Conservation (phyloP, 1,140 invertebrate species). For the Cyclargus thomasi region DNA sequence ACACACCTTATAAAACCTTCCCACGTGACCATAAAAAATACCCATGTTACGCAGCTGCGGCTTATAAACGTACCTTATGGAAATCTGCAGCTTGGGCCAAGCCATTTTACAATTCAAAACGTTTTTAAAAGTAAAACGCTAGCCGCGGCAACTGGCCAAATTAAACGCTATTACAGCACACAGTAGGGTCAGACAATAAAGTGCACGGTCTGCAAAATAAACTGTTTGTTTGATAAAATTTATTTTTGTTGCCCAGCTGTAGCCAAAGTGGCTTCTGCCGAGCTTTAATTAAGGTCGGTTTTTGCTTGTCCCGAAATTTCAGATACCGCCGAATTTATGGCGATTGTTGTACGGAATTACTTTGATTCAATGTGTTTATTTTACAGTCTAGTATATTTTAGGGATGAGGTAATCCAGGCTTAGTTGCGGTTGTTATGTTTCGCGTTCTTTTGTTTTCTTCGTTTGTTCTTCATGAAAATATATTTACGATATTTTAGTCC, state of each 20-base stretch:
- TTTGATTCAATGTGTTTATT: slow-evolving; percentile 1
- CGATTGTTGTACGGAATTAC: not conserved
- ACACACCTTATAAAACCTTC: too few species aligned
- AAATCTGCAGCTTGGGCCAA: not conserved
- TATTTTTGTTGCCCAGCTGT: not conserved
- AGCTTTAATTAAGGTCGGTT: not conserved
- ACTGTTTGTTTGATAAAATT: slow-evolving; percentile 7
- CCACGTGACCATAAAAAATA: too few species aligned
- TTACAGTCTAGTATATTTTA: not conserved
- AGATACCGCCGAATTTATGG: not conserved
- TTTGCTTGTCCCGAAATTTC: not conserved
- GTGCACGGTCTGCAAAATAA: slow-evolving; percentile 7
- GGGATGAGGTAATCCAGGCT: too few species aligned
- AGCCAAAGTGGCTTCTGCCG: not conserved
- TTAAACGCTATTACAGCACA: slow-evolving; percentile 5
- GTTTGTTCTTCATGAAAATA: too few species aligned
- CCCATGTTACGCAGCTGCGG: too few species aligned
- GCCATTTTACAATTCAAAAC: slow-evolving; percentile 3
- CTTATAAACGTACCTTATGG: not conserved
- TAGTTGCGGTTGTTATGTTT: too few species aligned
- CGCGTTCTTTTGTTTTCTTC: too few species aligned
- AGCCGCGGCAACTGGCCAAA: slow-evolving; percentile 1
- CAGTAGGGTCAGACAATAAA: not conserved
- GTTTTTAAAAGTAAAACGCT: slow-evolving; percentile 6
- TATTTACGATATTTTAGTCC: too few species aligned